Percentiles rank a stretch among this genome's conserved stretches.
Evolutionary conservation across 2,888 invertebrate genomes (phyloP).

Genomic region (Sinodicranocentrus sp.): DNA sequence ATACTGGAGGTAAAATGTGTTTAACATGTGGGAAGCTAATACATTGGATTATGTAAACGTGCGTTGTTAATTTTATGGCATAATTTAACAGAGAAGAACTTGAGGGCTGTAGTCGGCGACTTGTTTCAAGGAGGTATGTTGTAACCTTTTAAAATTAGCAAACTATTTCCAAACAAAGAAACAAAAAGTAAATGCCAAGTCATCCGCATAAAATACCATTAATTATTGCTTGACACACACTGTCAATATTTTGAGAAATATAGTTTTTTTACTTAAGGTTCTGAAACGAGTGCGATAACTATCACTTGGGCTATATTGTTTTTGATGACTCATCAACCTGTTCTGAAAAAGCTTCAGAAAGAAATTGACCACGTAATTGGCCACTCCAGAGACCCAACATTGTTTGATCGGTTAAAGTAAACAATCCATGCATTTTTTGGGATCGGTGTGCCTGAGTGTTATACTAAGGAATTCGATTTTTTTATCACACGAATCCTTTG

Average conservation of each 20-base stretch:
- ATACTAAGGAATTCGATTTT: no score
- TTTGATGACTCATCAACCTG: conserved; percentile 47
- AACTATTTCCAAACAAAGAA: not conserved
- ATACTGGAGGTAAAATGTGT: conserved; percentile 51
- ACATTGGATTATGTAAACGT: not conserved
- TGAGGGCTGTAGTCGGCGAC: conserved; percentile 54
- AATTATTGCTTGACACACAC: no score
- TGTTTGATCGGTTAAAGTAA: conserved; percentile 50
- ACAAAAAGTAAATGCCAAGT: no score
- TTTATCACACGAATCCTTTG: not conserved
- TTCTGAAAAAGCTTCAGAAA: conserved; percentile 42
- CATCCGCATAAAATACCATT: no score
- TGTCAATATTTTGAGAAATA: no score
- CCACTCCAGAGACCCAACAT: conserved; percentile 25
- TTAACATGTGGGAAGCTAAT: not conserved
- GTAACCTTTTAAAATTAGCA: conserved; percentile 1
- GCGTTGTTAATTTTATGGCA: no score
- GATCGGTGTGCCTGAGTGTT: no score
- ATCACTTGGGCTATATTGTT: conserved; percentile 58
- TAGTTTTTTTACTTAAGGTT: conserved; percentile 26
- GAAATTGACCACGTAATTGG: conserved; percentile 58
- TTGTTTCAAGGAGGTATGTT: conserved; percentile 60
- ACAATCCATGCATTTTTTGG: not conserved
- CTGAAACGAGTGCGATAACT: conserved; percentile 53
- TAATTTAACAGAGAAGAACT: conserved; percentile 50